phyloP scores from a whole-genome alignment of 2,888 invertebrate genomes.

The Drosophila pseudotalamancana region DNA sequence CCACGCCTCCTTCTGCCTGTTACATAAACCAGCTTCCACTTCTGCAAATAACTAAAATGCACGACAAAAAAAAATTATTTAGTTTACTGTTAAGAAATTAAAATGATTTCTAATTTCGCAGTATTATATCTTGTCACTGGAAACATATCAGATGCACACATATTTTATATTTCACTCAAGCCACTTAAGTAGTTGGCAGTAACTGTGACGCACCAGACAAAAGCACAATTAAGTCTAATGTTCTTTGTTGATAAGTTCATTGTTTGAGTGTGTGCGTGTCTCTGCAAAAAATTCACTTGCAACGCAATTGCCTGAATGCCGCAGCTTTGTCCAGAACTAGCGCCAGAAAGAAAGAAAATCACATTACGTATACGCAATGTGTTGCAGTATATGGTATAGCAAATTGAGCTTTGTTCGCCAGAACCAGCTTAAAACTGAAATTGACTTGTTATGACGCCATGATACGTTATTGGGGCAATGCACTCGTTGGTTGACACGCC shows the following conservation, averaged over 20 bases:
- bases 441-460: slow-evolving; percentile 60
- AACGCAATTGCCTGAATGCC: slow-evolving; percentile 46
- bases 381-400: slow-evolving; percentile 53
- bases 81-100: too few relatives aligned
- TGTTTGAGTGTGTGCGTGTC: slow-evolving; percentile 8
- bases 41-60: too few relatives aligned
- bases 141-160: too few relatives aligned
- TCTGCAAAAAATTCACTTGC: slow-evolving; percentile 46
- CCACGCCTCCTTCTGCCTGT: too few relatives aligned
- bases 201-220: slow-evolving; percentile 48
- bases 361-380: slow-evolving; percentile 66
- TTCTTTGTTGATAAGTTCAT: slow-evolving; percentile 41
- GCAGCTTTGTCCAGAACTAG: slow-evolving; percentile 27
- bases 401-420: slow-evolving; percentile 72
- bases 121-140: too few relatives aligned
- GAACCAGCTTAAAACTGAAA: slow-evolving; percentile 43
- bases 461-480: slow-evolving; percentile 60
- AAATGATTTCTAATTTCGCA: too few relatives aligned
- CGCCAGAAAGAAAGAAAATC: slow-evolving; percentile 15
- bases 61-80: too few relatives aligned
- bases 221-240: slow-evolving; percentile 60
- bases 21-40: too few relatives aligned
- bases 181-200: slow-evolving; percentile 21
- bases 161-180: slow-evolving; percentile 31
- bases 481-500: slow-evolving; percentile 27